phyloP scores from a whole-genome alignment of 2,888 invertebrate genomes.

The Agrotis segetum region DNA sequence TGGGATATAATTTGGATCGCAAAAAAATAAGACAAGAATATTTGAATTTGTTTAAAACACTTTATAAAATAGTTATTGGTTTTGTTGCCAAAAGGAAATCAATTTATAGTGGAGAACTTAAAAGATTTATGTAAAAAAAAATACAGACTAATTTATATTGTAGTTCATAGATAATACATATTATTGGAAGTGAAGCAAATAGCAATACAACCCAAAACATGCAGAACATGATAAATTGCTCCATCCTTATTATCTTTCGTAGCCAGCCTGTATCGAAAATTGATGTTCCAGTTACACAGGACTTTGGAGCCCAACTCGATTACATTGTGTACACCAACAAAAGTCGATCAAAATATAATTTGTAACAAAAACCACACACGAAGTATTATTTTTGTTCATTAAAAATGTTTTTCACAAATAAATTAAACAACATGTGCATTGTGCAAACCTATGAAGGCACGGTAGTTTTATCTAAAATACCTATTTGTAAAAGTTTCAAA shows the following conservation, averaged over 20 bases:
- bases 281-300: slow-evolving; percentile 31
- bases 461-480: too few species aligned
- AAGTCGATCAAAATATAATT: slow-evolving; percentile 55
- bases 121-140: too few species aligned
- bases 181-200: slow-evolving; percentile 5
- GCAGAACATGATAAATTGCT: slow-evolving; percentile 45
- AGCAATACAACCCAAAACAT: slow-evolving; percentile 17
- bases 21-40: background rate
- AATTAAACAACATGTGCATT: too few species aligned
- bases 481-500: too few species aligned
- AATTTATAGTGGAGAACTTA: background rate
- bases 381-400: slow-evolving; percentile 16
- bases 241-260: slow-evolving; percentile 32
- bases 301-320: slow-evolving; percentile 48
- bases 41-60: background rate
- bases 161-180: background rate
- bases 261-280: slow-evolving; percentile 45
- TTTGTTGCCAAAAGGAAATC: background rate
- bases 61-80: too few species aligned
- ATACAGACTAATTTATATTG: background rate
- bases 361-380: slow-evolving; percentile 31
- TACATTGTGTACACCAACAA: slow-evolving; percentile 36
- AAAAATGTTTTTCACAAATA: slow-evolving; percentile 2
- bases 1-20: background rate
- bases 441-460: background rate